Conservation (phyloP, 2,113 vertebrate species). For the Copsychus sechellarum region DNA sequence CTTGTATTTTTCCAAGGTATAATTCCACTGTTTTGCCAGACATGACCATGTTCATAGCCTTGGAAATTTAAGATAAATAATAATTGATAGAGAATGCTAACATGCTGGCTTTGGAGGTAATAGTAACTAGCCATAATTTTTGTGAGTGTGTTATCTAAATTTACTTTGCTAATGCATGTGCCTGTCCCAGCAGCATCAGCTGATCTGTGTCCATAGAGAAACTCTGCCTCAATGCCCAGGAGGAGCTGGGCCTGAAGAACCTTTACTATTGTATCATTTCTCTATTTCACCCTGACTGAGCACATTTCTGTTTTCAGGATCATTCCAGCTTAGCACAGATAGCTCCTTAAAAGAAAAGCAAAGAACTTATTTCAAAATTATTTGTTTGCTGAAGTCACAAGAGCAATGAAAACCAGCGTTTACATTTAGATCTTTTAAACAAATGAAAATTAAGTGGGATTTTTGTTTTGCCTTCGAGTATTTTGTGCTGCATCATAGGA, state of each 20-base stretch:
- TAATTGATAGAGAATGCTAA: not conserved
- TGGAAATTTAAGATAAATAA: not conserved
- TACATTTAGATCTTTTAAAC: not conserved
- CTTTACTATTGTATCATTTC: not conserved
- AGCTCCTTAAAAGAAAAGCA: not conserved
- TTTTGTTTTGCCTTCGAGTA: not conserved
- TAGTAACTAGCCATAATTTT: not conserved
- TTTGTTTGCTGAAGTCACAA: not conserved
- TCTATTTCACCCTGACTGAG: not conserved
- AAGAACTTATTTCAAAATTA: not conserved
- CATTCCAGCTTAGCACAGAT: not conserved
- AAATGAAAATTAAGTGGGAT: not conserved
- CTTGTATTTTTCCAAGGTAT: not conserved
- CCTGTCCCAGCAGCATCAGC: not conserved
- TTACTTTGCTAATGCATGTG: accelerated
- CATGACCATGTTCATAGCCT: accelerated
- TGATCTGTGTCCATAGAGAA: not conserved
- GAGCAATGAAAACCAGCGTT: not conserved
- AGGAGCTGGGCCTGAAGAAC: not conserved
- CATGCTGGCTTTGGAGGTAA: not conserved
- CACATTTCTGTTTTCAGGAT: not conserved
- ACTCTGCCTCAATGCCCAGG: not conserved
- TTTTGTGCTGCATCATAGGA: not conserved
- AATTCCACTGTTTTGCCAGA: not conserved
- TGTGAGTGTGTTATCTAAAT: not conserved